Evolutionary conservation across 2,888 invertebrate species (phyloP), one percentile per base, ranked within the genome.

Genomic region (Apamea crenata): DNA sequence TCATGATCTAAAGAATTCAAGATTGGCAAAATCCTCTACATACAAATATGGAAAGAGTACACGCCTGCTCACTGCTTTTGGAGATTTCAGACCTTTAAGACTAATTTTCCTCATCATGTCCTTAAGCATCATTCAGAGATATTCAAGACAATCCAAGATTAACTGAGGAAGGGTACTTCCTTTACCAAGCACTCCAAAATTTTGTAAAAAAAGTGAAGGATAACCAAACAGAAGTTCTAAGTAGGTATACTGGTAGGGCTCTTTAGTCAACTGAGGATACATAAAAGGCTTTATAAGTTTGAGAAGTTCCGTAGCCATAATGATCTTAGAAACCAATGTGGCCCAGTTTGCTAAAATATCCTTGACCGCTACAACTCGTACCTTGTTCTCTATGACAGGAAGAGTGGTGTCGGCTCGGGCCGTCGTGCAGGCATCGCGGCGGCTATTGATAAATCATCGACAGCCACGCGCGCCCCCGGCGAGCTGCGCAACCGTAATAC

Each of bases 401-500:
- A 95, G 95, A 95, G 93, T 94, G 94, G 92, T 84, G 87, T 91
- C 91, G 91, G 91, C 91, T 87, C 88, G 89, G 92, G 86, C 90
- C 92, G 95, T 95, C 95, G 95, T 95, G 95, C 95, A 91, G 92
- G 93, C 93, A 94, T 95, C 94, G 93, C 93, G 93, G 92, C 90
- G 89, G 93, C 94, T 94, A 92, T 95, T 95, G 95, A 96, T 96
- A 96, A 96, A 96, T 95, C 96, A 96, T 95, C 94, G 94, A 92
- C 94, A 91, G 94, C 94, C 96, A 96, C 96, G 96, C 96, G 96
- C 96, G 96, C 96, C 95, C 91, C 93, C 94, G 95, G 90, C 92
- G 79, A 81, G 88, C 93, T 91, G 93, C 93, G 94, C 94, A 91
- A 94, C 93, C 91, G 93, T 92, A 94, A 92, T 93, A 92, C 91